Base-by-base conservation (phyloP, 2,797 vertebrate species). In the Buceros bicornis region DNA sequence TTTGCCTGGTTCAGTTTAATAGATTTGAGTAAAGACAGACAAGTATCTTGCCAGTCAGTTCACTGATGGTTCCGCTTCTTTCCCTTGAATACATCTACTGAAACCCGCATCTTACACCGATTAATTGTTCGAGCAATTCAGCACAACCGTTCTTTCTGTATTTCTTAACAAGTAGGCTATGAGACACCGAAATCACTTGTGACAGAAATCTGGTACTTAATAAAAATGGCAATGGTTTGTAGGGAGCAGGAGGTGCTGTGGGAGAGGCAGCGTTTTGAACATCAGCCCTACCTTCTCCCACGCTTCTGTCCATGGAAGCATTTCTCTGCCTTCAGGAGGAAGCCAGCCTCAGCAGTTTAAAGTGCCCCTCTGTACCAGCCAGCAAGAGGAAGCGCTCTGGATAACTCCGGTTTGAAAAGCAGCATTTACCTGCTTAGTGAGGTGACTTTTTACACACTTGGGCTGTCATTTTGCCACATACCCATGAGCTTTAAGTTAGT, bases 391-490 rank as follows among this genome's bases (percentile, higher is more conserved):
- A 88, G 50, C 3, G 2, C 62, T 81, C 37, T 40, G 60, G 50
- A 42, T 82, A 77, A 61, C 31, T 56, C 18, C 25, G 37, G 16
- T 66, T 95, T 80, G 72, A 77, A 86, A 93, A 50, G 16, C 47
- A 64, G 10, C 31, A 61, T 91, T 93, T 90, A 73, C 73, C 83
- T 60, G 13, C 72, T 77, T 74, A 33, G 58, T 70, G 53, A 83
- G 40, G 79, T 84, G 89, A 86, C 82, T 95, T 87, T 80, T 93
- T 69, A 70, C n/a, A 67, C 61, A 61, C 86, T 25, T 26, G 69
- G 70, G 51, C 79, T 89, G 67, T 82, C 72, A 48, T 86, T 70
- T 67, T 81, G 54, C 67, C 54, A 13, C 35, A 42, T 87, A 42
- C 43, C 65, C 87, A 24, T 19, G 51, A 76, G 79, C 7, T 0